phyloP scores from a whole-genome alignment of 2,113 vertebrate genomes.

The Crotophaga sulcirostris region DNA sequence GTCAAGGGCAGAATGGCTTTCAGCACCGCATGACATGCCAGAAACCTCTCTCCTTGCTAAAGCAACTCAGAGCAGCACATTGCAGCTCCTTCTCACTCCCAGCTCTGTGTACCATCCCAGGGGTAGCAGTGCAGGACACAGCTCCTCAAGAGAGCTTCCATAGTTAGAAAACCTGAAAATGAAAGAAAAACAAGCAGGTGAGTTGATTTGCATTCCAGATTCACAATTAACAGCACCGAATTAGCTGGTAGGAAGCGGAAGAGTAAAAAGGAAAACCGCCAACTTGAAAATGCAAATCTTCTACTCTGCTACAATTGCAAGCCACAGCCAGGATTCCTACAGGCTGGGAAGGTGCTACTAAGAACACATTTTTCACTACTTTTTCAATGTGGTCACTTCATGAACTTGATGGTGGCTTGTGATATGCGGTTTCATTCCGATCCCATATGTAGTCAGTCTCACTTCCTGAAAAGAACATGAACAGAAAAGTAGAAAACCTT shows the following conservation, averaged over 20 bases:
- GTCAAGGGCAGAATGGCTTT: not conserved
- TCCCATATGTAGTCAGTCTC: not conserved
- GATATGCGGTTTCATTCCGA: conserved; percentile 19
- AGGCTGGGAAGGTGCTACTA: not conserved
- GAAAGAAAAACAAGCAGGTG: conserved; percentile 65
- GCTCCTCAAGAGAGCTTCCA: conserved; percentile 17
- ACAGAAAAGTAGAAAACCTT: not conserved
- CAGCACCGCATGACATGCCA: accelerated
- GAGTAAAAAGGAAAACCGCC: conserved; percentile 57
- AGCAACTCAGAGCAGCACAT: not conserved
- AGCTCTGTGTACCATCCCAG: not conserved
- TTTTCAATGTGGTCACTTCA: conserved; percentile 26
- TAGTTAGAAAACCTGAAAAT: conserved; percentile 50
- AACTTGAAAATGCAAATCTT: conserved; percentile 56
- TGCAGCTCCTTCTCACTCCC: not conserved
- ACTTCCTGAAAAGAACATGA: conserved; percentile 30
- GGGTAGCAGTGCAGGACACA: not conserved
- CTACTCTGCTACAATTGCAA: conserved; percentile 23
- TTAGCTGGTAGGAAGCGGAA: conserved; percentile 37
- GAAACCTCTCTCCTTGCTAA: not conserved
- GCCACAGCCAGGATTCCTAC: not conserved
- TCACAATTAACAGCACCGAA: conserved; percentile 22
- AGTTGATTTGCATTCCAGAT: conserved; percentile 58
- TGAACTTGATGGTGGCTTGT: not conserved
- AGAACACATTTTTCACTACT: conserved; percentile 11